These are phyloP conservation scores for Caretta caretta DNA, from an alignment of 2,113 vertebrate genomes.

Conservation along the genomic window DNA sequence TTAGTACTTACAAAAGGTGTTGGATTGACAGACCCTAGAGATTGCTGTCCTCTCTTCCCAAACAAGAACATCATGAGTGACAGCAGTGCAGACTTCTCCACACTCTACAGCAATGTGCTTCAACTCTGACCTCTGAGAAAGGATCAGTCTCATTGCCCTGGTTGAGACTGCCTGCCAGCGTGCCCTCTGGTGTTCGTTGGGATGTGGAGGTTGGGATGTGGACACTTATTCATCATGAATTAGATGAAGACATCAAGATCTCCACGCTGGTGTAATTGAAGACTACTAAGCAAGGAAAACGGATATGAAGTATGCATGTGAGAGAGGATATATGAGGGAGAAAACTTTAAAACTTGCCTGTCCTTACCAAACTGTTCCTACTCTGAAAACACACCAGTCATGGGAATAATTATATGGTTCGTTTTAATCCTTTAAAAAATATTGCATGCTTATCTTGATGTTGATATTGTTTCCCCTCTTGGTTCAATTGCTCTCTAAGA, in stretches of 20 bases:
- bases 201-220: not conserved
- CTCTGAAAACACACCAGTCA: not conserved
- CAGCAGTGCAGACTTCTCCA: not conserved
- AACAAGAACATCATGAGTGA: not conserved
- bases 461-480: not conserved
- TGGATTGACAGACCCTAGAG: not conserved
- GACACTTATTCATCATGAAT: not conserved
- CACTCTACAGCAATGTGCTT: not conserved
- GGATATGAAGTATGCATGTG: fast-evolving
- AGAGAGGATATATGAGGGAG: not conserved
- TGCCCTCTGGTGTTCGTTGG: not conserved
- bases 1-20: not conserved
- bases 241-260: not conserved
- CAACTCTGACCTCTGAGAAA: not conserved
- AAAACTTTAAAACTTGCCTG: not conserved
- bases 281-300: fast-evolving
- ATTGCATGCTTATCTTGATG: not conserved
- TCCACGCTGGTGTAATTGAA: not conserved
- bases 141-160: not conserved
- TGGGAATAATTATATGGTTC: not conserved
- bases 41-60: not conserved
- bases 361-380: not conserved
- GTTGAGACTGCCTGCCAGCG: not conserved
- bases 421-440: not conserved
- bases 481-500: not conserved